A percentile compares a stretch with the other conserved stretches of the same genome.
Conservation (phyloP, 2,888 invertebrate genomes). For the Parelbella ahira region DNA sequence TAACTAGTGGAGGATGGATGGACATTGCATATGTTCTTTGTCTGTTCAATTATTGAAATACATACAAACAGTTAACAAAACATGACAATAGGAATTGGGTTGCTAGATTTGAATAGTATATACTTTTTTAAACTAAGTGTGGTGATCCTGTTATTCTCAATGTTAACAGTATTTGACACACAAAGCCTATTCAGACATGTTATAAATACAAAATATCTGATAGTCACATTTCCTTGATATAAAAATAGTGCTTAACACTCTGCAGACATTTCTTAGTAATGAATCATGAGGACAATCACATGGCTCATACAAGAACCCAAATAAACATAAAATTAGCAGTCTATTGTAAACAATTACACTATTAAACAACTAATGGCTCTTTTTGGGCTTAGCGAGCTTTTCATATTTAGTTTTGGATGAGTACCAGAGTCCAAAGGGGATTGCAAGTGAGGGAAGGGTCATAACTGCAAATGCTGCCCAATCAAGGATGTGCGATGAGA, state of each 20-base stretch:
- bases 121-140: not conserved
- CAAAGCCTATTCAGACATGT: too few species aligned
- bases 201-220: not conserved
- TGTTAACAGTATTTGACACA: too few species aligned
- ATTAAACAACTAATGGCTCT: slow-evolving; percentile 69
- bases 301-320: not conserved
- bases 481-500: slow-evolving; percentile 97
- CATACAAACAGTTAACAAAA: too few species aligned
- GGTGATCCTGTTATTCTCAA: too few species aligned
- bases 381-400: slow-evolving; percentile 87
- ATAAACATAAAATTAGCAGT: slow-evolving; percentile 47
- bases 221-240: too few species aligned
- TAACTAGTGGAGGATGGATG: slow-evolving; percentile 43
- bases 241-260: too few species aligned
- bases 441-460: slow-evolving; percentile 96
- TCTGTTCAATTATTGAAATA: too few species aligned
- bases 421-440: slow-evolving; percentile 97
- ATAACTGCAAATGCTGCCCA: slow-evolving; percentile 98
- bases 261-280: too few species aligned
- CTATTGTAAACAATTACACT: slow-evolving; percentile 34
- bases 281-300: too few species aligned
- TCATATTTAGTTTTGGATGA: slow-evolving; percentile 97
- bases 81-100: too few species aligned
- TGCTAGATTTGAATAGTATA: not conserved
- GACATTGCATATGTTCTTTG: slow-evolving; percentile 1